Percentiles rank a stretch among this genome's conserved stretches.
Conservation (phyloP, 35 echinoderm and acorn worm species). For the Ophiothrix spiculata region DNA sequence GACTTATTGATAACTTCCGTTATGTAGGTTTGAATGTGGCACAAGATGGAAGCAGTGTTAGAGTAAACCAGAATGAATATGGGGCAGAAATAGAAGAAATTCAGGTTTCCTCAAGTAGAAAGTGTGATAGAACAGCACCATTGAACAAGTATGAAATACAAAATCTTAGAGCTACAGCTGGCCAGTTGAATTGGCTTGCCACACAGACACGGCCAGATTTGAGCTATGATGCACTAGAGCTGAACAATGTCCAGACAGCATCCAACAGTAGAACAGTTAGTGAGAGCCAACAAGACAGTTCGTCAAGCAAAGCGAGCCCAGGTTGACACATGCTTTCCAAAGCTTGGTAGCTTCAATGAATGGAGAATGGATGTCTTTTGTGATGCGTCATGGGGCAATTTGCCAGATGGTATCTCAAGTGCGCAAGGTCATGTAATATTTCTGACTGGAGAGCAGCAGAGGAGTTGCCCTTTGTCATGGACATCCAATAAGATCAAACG, state of each 20-base stretch:
- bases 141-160: constrained; percentile 27
- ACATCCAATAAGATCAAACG: not conserved
- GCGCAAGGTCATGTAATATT: constrained; percentile 38
- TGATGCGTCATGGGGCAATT: not conserved
- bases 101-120: not conserved
- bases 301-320: constrained; percentile 15
- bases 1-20: constrained; percentile 24
- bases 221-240: constrained; percentile 51
- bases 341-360: constrained; percentile 6
- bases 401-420: not conserved
- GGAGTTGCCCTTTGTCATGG: not conserved
- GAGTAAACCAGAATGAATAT: constrained; percentile 27
- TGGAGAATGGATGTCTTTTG: constrained; percentile 24
- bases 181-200: constrained; percentile 44
- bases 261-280: constrained; percentile 33
- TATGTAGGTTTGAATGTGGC: constrained; percentile 21
- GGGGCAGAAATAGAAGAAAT: constrained; percentile 40
- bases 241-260: constrained; percentile 44
- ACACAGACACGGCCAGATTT: constrained; percentile 45
- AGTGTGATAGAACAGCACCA: constrained; percentile 20
- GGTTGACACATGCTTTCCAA: constrained; percentile 3
- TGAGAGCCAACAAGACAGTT: constrained; percentile 22
- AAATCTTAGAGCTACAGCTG: constrained; percentile 35
- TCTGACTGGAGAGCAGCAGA: constrained; percentile 3
- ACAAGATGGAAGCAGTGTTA: constrained; percentile 18